A percentile compares a stretch with the other conserved stretches of the same genome.
These are phyloP conservation scores for Montipora foliosa DNA, from an alignment of 64 coral and sea anemone genomes.

Conservation along the genomic window DNA sequence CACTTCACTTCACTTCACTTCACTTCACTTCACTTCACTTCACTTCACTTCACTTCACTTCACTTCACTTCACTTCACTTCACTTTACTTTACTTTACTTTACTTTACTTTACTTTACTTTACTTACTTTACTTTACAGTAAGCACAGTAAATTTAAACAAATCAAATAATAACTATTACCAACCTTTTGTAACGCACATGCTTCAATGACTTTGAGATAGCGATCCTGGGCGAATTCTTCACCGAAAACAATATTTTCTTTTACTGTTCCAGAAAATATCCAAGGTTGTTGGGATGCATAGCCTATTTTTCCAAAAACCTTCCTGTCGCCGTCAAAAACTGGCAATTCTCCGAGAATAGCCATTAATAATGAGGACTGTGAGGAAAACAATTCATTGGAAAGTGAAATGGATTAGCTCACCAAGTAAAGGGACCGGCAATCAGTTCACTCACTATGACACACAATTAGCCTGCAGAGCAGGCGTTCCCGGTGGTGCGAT, in stretches of 20 bases:
- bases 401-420: too few species aligned
- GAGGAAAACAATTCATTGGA: neutral
- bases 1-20: too few species aligned
- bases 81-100: too few species aligned
- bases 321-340: conserved; percentile 62
- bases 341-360: conserved; percentile 84
- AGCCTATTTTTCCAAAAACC: conserved; percentile 79
- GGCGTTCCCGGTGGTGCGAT: too few species aligned
- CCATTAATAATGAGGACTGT: conserved; percentile 91
- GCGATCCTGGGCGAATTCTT: conserved; percentile 71
- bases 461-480: too few species aligned
- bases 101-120: too few species aligned
- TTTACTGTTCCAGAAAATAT: conserved; percentile 91
- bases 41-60: too few species aligned
- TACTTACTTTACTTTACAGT: too few species aligned
- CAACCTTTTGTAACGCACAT: conserved; percentile 92
- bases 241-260: conserved; percentile 96
- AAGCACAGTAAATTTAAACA: neutral
- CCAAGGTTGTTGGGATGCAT: conserved; percentile 93
- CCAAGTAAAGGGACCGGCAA: too few species aligned
- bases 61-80: too few species aligned
- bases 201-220: conserved; percentile 76
- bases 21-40: too few species aligned
- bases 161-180: neutral
- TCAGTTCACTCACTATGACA: too few species aligned